These are phyloP conservation scores for Apogon talboti DNA, from an alignment of 2,797 vertebrate genomes.

Conservation along the genomic window DNA sequence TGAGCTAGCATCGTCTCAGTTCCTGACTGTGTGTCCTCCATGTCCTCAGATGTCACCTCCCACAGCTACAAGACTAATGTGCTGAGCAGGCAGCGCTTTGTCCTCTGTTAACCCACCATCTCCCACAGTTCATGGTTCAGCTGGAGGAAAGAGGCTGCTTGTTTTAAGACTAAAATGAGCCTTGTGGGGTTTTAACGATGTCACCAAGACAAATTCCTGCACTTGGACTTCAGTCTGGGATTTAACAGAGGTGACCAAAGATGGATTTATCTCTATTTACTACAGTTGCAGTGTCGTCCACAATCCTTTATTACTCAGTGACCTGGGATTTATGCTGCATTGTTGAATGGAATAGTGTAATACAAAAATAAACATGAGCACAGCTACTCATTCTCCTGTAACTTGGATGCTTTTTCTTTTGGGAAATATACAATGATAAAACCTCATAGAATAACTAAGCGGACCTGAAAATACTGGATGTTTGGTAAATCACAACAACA, in stretches of 20 bases:
- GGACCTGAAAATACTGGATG: no score
- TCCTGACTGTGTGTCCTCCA: slow-evolving; percentile 3
- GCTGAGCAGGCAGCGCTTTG: slow-evolving; percentile 26
- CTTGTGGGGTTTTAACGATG: background rate
- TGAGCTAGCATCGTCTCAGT: background rate
- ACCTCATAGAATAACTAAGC: no score
- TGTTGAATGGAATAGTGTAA: no score
- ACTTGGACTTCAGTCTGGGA: background rate
- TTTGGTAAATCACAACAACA: no score
- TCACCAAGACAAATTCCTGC: background rate
- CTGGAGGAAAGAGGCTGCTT: background rate
- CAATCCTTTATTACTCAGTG: background rate
- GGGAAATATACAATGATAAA: no score
- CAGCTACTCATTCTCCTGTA: no score
- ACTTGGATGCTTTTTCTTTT: no score
- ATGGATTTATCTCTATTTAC: background rate
- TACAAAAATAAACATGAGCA: no score
- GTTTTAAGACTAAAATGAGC: background rate
- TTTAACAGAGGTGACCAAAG: background rate
- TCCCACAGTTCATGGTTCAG: slow-evolving; percentile 3
- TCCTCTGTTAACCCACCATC: slow-evolving; percentile 21
- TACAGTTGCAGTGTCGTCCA: background rate
- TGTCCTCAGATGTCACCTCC: slow-evolving; percentile 31
- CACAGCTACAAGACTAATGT: slow-evolving; percentile 13
- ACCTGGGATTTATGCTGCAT: no score